These are phyloP conservation scores for Tortricodes alternella DNA, from an alignment of 2,888 invertebrate species.

Conservation along the genomic window DNA sequence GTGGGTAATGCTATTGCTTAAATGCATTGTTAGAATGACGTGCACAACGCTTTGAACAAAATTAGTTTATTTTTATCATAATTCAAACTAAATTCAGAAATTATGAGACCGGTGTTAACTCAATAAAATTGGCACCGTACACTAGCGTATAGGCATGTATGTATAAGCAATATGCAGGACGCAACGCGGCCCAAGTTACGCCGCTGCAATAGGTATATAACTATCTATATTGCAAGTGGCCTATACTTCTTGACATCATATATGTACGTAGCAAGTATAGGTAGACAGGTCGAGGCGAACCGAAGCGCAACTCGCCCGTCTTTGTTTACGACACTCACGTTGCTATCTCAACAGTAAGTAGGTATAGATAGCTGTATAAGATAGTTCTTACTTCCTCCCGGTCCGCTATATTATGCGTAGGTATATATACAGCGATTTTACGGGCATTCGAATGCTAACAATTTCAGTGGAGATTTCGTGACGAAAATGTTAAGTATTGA, in stretches of 20 bases:
- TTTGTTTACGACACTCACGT: constrained; percentile 49
- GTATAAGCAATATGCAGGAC: too few relatives aligned
- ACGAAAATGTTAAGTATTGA: constrained; percentile 22
- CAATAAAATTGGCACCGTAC: not conserved
- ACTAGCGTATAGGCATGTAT: constrained; percentile 4
- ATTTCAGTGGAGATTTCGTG: constrained; percentile 7
- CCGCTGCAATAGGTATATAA: constrained; percentile 14
- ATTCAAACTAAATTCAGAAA: too few relatives aligned
- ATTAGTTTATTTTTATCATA: too few relatives aligned
- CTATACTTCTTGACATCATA: constrained; percentile 25
- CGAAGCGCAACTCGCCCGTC: constrained; percentile 40
- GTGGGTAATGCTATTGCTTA: too few relatives aligned
- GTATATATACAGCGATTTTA: too few relatives aligned
- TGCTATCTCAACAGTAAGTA: constrained; percentile 35
- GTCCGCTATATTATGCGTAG: too few relatives aligned
- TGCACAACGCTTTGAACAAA: too few relatives aligned
- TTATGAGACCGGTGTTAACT: not conserved
- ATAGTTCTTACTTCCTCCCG: constrained; percentile 30
- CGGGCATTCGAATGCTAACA: constrained; percentile 8
- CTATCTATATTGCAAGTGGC: constrained; percentile 14
- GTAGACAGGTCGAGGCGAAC: constrained; percentile 56
- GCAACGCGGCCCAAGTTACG: constrained; percentile 30
- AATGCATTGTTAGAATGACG: too few relatives aligned
- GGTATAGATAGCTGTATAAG: constrained; percentile 31
- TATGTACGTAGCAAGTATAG: constrained; percentile 26